Base-by-base conservation (phyloP, 2,888 invertebrate species). In the Parnassius mnemosyne region DNA sequence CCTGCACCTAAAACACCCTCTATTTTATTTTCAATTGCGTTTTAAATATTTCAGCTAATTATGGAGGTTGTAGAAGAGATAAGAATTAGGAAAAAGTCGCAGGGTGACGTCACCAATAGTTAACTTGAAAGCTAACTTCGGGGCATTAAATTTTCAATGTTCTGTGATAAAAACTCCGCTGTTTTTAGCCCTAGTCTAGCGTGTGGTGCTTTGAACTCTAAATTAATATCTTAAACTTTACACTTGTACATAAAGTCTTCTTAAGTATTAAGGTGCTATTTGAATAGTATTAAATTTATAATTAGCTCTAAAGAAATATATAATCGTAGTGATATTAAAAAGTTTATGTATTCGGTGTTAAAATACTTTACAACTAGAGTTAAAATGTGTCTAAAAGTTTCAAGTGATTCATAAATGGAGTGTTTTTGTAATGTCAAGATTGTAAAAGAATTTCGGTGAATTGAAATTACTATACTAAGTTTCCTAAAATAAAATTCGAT, bases 41-140 rank as follows among this genome's bases (percentile, higher is more conserved):
- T 85, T 87, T 83, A 72, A 84, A 80, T 68, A 83, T 89, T 90
- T 88, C 91, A 90, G 90, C 89, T 89, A 68, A 91, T 91, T 70
- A 90, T 90, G 90, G 91, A 91, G 83, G 89, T 91, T 81, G 89
- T 91, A 69, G 91, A 91, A 87, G 91, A 91, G 75, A 91, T 91
- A 87, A 83, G 90, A 85, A 87, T 91, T 85, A 86, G 89, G 81
- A 89, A 89, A 75, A 90, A 87, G 80, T 85, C 88, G 74, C 85
- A 89, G 76, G 84, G 83, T 81, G 86, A 88, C 72, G 71, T 83
- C 67, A 75, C 74, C 44, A 80, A 80, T 78, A 86, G 84, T 78
- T 88, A 81, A 87, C 79, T 69, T 69, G 69, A 69, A 53, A 13
- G n/a, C 12, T 61, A n/a, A 52, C 13, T 13, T 67, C 67, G 66